These are phyloP conservation scores for Paramisgurnus dabryanus DNA, from an alignment of 2,113 vertebrate species.

Conservation along the genomic window DNA sequence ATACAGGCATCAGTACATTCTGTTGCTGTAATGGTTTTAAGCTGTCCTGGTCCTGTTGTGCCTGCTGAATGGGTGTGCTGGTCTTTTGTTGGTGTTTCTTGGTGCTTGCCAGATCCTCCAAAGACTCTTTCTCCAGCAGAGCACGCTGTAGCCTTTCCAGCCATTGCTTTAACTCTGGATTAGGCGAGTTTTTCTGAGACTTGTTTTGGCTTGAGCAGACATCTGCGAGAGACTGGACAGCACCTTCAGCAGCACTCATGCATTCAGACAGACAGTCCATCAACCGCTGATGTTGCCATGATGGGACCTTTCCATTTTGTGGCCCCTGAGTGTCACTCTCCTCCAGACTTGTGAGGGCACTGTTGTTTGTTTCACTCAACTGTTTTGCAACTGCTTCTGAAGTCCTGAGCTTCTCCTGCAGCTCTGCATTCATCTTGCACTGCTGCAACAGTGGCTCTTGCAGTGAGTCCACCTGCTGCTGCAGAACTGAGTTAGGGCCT, in stretches of 20 bases:
- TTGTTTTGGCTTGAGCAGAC: constrained; percentile 52
- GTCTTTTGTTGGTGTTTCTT: constrained; percentile 44
- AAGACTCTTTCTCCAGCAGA: constrained; percentile 58
- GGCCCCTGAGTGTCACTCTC: background rate
- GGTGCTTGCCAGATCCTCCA: constrained; percentile 18
- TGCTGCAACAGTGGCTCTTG: constrained; percentile 68
- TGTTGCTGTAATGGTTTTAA: background rate
- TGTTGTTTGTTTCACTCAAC: background rate
- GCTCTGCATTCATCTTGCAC: constrained; percentile 61
- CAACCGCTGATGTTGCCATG: constrained; percentile 29
- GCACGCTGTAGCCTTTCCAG: constrained; percentile 67
- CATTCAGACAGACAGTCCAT: constrained; percentile 62
- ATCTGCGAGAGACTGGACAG: constrained; percentile 64
- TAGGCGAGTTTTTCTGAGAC: constrained; percentile 4
- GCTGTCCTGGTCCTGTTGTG: constrained; percentile 6
- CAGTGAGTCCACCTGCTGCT: constrained; percentile 56
- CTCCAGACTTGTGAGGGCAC: constrained; percentile 22
- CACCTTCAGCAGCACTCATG: constrained; percentile 64
- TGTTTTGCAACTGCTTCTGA: constrained; percentile 47
- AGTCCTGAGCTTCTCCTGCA: constrained; percentile 68
- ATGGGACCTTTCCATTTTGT: constrained; percentile 19
- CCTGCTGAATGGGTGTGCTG: constrained; percentile 40
- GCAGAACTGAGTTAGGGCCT: constrained; percentile 42
- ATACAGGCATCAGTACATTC: background rate
- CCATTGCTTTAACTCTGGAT: constrained; percentile 58